Evolutionary conservation across 2,888 invertebrate genomes (phyloP), one percentile per base, ranked within the genome.

Genomic region (Drosophila ustulata): DNA sequence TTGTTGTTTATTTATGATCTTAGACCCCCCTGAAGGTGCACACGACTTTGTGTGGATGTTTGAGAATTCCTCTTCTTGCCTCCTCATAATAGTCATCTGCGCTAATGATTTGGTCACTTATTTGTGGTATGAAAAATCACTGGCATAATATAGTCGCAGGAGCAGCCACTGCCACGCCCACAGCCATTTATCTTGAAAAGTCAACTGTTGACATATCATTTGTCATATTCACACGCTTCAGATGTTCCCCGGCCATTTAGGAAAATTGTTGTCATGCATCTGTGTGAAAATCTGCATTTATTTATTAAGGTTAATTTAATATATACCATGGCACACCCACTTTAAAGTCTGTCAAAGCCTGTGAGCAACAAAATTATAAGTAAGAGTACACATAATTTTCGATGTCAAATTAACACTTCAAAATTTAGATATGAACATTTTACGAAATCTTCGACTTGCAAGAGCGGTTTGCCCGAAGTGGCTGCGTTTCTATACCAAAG

Each of bases 121-220:
- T 58, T 55, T 57, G 61, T 68, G 51, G 56, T 55, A 55, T 82
- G 85, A 88, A 88, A 82, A 82, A 85, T 88, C 86, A 76, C 75
- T 45, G 82, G 34, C 49, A 58, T 59, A 57, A 51, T 46, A 65
- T 62, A 70, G 46, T 46, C 18, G 56, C 61, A 51, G 84, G 64
- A 76, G 71, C 75, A 8, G 75, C 81, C 75, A 65, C 49, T 28
- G 77, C 80, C 87, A 86, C 89, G 83, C 89, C 82, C 68, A 66
- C 43, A 37, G 71, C 76, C 82, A 82, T 88, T 82, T 85, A 74
- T 82, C 88, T 82, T 69, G 55, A 57, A 82, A 80, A 79, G 88
- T 64, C 56, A 69, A 71, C 71, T 71, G 82, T 82, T 85, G 82
- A 79, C 82, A 82, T 75, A 71, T 83, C 81, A 75, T 80, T 88